These are phyloP conservation scores for Tiliacea aurago DNA, from an alignment of 2,888 invertebrate genomes.

Conservation along the genomic window DNA sequence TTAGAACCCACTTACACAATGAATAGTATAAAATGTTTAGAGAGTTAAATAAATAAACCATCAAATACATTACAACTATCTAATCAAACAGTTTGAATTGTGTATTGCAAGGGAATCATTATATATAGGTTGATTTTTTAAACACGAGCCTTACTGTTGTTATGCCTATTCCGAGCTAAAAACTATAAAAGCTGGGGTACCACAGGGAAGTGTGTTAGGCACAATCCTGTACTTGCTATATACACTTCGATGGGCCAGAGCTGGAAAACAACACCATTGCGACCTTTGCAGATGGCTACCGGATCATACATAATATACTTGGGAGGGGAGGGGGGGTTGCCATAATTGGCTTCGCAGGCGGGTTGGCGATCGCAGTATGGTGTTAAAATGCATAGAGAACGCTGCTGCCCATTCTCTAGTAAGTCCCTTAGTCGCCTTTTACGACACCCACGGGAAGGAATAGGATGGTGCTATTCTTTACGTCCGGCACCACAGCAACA, in stretches of 20 bases:
- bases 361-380: no score
- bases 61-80: conserved; percentile 16
- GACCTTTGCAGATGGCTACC: no score
- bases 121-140: background rate
- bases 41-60: conserved; percentile 7
- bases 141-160: background rate
- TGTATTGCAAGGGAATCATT: background rate
- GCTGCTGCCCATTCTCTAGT: no score
- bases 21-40: background rate
- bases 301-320: no score
- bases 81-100: background rate
- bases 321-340: no score
- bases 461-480: no score
- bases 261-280: background rate
- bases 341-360: no score
- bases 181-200: background rate
- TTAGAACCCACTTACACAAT: background rate
- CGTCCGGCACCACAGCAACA: no score
- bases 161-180: background rate
- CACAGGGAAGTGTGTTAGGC: background rate
- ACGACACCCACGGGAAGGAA: no score
- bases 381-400: no score
- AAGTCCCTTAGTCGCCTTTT: no score
- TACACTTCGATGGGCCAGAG: background rate
- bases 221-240: background rate